Evolutionary conservation across 2,113 vertebrate genomes (phyloP).

Genomic region (Echinops telfairi): DNA sequence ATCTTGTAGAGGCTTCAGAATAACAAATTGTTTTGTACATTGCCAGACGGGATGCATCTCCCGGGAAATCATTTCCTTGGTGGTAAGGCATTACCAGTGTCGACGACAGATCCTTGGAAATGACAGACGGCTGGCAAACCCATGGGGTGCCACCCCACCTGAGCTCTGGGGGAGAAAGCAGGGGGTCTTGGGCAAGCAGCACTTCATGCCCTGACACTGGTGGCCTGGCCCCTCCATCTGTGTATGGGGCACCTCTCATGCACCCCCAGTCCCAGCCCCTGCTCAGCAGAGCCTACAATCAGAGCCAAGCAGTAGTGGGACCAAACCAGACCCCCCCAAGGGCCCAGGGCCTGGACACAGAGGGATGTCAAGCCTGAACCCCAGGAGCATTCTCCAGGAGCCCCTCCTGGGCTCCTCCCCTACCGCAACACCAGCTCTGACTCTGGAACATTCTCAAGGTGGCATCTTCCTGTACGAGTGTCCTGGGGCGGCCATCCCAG

Average conservation of each 20-base stretch:
- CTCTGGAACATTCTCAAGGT: too few species aligned
- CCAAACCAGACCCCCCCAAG: neutral
- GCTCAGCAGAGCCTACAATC: neutral
- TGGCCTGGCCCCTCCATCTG: neutral
- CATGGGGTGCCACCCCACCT: rapidly evolving
- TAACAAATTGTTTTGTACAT: constrained; percentile 33
- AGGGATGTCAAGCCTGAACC: neutral
- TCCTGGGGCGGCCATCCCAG: neutral
- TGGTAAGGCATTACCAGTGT: neutral
- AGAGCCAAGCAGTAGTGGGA: neutral
- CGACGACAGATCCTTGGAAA: neutral
- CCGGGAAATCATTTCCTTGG: neutral
- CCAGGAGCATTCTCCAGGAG: rapidly evolving
- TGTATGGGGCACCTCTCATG: neutral
- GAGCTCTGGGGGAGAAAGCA: neutral
- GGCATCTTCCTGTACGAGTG: too few species aligned
- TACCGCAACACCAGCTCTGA: rapidly evolving
- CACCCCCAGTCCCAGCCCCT: rapidly evolving
- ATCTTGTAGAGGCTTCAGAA: constrained; percentile 61
- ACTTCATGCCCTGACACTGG: neutral
- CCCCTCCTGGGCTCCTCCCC: too few species aligned
- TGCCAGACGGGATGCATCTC: constrained; percentile 9
- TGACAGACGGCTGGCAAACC: too few species aligned
- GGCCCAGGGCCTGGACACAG: too few species aligned
- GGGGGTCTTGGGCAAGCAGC: too few species aligned